These are phyloP conservation scores for Sinotaia quadrata DNA, from an alignment of 2,888 invertebrate species.

Conservation along the genomic window DNA sequence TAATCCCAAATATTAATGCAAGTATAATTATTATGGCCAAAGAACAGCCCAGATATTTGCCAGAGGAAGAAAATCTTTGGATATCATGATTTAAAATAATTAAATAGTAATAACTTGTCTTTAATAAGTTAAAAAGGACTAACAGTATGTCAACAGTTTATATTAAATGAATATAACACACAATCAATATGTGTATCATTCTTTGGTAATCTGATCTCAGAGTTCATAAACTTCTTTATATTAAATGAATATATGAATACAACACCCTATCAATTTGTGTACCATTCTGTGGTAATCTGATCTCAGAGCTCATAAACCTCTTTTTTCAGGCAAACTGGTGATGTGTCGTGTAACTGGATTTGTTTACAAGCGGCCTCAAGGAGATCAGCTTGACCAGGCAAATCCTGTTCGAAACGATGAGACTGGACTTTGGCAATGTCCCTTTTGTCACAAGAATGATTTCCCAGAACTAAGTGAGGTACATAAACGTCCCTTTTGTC, in stretches of 20 bases:
- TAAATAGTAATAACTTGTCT: too few relatives aligned
- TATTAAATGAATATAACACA: too few relatives aligned
- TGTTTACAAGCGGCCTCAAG: constrained; percentile 88
- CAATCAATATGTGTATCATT: background rate
- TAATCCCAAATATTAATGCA: too few relatives aligned
- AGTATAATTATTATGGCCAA: too few relatives aligned
- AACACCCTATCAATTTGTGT: background rate
- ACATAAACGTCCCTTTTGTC: constrained; percentile 78
- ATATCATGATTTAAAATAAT: too few relatives aligned
- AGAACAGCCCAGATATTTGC: too few relatives aligned
- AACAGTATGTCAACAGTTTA: too few relatives aligned
- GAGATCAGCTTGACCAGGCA: constrained; percentile 94
- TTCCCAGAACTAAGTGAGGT: constrained; percentile 93
- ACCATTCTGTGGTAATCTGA: background rate
- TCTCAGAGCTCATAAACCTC: too few relatives aligned
- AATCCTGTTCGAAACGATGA: constrained; percentile 96
- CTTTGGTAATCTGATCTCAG: background rate
- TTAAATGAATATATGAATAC: too few relatives aligned
- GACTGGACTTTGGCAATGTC: constrained; percentile 96
- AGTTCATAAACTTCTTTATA: too few relatives aligned
- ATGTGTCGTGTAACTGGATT: constrained; percentile 78
- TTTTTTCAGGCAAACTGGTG: constrained; percentile 78
- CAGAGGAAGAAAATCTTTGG: too few relatives aligned
- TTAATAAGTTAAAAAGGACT: too few relatives aligned
- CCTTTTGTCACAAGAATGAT: constrained; percentile 95